phyloP scores from a whole-genome alignment of 2,113 vertebrate species.

The Pachypanchax playfairii region DNA sequence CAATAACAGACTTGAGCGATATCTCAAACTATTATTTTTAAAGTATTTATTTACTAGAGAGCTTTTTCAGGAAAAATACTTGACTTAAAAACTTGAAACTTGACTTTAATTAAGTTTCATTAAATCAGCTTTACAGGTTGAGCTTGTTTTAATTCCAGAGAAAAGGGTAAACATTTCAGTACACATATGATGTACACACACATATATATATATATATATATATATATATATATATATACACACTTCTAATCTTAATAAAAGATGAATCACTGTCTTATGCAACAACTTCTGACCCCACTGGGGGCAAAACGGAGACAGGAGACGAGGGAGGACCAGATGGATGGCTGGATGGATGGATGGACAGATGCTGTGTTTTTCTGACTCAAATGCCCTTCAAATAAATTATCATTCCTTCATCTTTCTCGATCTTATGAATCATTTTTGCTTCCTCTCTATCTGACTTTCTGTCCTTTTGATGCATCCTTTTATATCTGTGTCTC shows the following conservation, averaged over 20 bases:
- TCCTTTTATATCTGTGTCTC: conserved; percentile 49
- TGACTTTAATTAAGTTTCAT: too few relatives aligned
- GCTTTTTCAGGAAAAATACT: too few relatives aligned
- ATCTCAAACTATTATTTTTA: too few relatives aligned
- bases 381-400: conserved; percentile 22
- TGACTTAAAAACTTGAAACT: too few relatives aligned
- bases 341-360: conserved; percentile 15
- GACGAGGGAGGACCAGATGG: conserved; percentile 28
- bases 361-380: conserved; percentile 31
- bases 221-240: conserved; percentile 69
- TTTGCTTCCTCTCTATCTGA: conserved; percentile 23
- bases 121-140: conserved; percentile 33
- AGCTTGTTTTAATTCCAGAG: conserved; percentile 45
- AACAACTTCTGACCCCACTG: conserved; percentile 59
- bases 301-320: conserved; percentile 21
- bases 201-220: too few relatives aligned
- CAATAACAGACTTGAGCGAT: too few relatives aligned
- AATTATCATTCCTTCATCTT: conserved; percentile 7
- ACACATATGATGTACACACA: too few relatives aligned
- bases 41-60: too few relatives aligned
- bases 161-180: conserved; percentile 47
- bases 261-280: conserved; percentile 64
- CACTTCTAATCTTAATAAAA: conserved; percentile 62
- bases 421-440: conserved; percentile 17
- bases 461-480: conserved; percentile 54